Evolutionary conservation across 2,888 invertebrate genomes (phyloP), one percentile per base, ranked within the genome.

Genomic region (Oeneis ivallda): DNA sequence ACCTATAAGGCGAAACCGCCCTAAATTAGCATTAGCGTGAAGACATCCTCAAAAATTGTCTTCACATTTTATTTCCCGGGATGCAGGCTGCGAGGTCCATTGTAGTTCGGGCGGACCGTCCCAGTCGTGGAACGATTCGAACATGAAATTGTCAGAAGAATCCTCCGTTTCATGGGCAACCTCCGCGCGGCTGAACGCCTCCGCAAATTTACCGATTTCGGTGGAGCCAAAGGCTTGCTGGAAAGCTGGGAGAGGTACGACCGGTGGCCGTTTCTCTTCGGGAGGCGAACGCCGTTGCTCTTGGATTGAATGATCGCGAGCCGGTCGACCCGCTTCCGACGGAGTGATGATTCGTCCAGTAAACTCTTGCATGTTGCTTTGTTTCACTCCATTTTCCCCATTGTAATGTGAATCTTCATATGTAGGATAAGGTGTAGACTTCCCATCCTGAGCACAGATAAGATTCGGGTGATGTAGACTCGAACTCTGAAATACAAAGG

Each of bases 221-320:
- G 96, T 96, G 37, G 96, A 96, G 34, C 96, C 96, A 81, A 96
- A 96, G 0, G 96, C 96, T 86, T 96, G 96, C 80, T 96, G 96
- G 80, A 96, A 96, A 54, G 96, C 96, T 7, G 96, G 96, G 67
- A 96, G 83, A 7, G 96, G 95, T 64, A 93, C 91, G n/a, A 90
- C 79, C 1, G 89, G 89, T 32, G 88, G 88, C 19, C 85, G 83
- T 69, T 86, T 86, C 68, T 87, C 87, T 68, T 83, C 82, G 0
- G 85, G 84, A 15, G 89, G 87, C 1, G 83, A 76, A 15, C 78
- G 80, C 39, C 78, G 79, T 26, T 81, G 79, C 69, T 85, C 83
- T 3, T 75, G 66, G 52, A 74, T 74, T 63, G 77, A 73, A 10
- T 80, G 79, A 10, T 86, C 86, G 32, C 81, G 80, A 17, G 62